Conservation (phyloP, 2,888 invertebrate genomes). For the Rhagonycha lutea region DNA sequence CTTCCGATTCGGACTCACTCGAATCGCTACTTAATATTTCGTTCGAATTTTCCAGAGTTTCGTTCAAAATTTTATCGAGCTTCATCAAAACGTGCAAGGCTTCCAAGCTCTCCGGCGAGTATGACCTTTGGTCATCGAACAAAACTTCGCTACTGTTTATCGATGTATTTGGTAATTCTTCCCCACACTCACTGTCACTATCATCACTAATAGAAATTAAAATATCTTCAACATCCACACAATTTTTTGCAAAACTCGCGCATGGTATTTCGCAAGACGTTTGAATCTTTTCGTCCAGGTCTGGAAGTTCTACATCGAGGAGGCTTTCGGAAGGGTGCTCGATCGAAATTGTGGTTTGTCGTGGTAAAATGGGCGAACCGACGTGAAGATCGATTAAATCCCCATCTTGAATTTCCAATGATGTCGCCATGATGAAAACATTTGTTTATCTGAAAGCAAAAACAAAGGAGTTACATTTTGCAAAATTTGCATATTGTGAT, state of each 20-base stretch:
- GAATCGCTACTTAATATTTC: conserved; percentile 36
- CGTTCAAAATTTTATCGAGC: conserved; percentile 64
- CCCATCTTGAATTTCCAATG: conserved; percentile 37
- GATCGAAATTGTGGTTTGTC: conserved; percentile 18
- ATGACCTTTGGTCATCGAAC: conserved; percentile 7
- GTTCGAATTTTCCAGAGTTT: conserved; percentile 57
- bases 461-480: background rate
- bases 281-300: conserved; percentile 49
- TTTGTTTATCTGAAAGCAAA: conserved; percentile 9
- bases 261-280: conserved; percentile 32
- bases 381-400: conserved; percentile 51
- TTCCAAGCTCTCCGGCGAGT: conserved; percentile 39
- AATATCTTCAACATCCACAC: conserved; percentile 51
- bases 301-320: conserved; percentile 50
- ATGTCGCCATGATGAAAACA: conserved; percentile 32
- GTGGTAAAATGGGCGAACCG: conserved; percentile 46
- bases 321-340: conserved; percentile 44
- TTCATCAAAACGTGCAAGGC: conserved; percentile 62
- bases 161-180: background rate
- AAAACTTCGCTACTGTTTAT: conserved; percentile 21
- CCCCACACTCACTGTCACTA: conserved; percentile 17
- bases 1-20: conserved; percentile 17
- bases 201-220: conserved; percentile 48
- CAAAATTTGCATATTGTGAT: background rate
- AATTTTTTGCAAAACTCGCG: conserved; percentile 15